Evolutionary conservation across 2,797 vertebrate genomes (phyloP), one percentile per base, ranked within the genome.

Genomic region (Darevskia nairensis): DNA sequence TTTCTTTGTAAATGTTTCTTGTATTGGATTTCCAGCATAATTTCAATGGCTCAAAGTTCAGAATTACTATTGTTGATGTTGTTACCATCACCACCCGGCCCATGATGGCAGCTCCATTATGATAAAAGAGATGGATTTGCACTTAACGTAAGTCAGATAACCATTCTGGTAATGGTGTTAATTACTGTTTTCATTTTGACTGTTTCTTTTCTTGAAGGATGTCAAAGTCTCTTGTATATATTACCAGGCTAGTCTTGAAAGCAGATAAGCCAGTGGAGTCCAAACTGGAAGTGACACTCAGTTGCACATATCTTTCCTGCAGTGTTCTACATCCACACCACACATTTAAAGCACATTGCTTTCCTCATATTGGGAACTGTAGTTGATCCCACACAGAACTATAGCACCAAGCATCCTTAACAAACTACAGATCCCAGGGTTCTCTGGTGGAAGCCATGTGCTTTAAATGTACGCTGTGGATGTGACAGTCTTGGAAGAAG

Each of bases 171-270:
- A 82, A 82, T 82, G 25, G 21, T 21, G 41, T 82, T 82, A 82
- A 82, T 82, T 68, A 82, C 64, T 82, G 32, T 82, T 69, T 69
- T 82, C 66, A 82, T 82, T 82, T 68, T 82, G 66, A 68, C 61
- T 82, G 81, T 69, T 69, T 71, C 41, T 71, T 71, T 71, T 46
- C 27, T 50, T 83, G 82, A 83, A 71, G 82, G 66, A 71, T 83
- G 66, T 44, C 81, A 82, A 5, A n/a, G 39, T 50, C 19, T 19
- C 68, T 50, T 29, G 29, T 32, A 71, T 13, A 83, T 83, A 21
- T 83, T 71, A 71, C 44, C 39, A 68, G 41, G 19, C 17, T 71
- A 46, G 7, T 46, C 66, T 71, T 83, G 44, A 83, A 83, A 80
- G 5, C 29, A 83, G 79, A 80, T 77, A 77, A 46, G 25, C 41